Evolutionary conservation across 2,797 vertebrate genomes (phyloP).

Genomic region (Phataginus tricuspis): DNA sequence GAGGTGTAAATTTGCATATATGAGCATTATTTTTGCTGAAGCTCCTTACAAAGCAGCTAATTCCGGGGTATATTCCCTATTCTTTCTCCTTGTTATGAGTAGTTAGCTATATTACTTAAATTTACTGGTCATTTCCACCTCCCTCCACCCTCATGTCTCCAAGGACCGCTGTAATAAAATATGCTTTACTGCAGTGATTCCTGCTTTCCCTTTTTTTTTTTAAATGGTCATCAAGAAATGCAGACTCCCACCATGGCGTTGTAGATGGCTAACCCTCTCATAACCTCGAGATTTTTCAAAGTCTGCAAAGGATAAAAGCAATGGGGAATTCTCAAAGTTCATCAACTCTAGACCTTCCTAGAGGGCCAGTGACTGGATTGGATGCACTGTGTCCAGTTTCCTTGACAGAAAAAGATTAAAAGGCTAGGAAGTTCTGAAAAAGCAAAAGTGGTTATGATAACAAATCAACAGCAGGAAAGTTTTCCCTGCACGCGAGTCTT

Average conservation of each 20-base stretch:
- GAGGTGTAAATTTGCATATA: constrained; percentile 69
- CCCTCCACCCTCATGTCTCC: background rate
- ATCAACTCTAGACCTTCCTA: background rate
- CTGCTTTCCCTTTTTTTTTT: no score
- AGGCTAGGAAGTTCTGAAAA: constrained; percentile 66
- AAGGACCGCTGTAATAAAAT: background rate
- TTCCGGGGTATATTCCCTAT: background rate
- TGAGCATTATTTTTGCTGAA: constrained; percentile 45
- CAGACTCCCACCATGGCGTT: background rate
- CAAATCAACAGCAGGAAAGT: constrained; percentile 68
- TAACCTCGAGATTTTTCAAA: constrained; percentile 63
- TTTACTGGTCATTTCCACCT: background rate
- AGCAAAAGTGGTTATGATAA: constrained; percentile 43
- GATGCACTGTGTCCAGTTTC: constrained; percentile 16
- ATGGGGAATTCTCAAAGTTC: constrained; percentile 19
- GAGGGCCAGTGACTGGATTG: background rate
- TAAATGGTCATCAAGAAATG: background rate
- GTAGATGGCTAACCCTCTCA: background rate
- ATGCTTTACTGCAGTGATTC: background rate
- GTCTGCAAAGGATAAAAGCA: constrained; percentile 54
- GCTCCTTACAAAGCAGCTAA: constrained; percentile 47
- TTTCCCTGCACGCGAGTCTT: background rate
- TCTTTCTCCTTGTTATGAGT: background rate
- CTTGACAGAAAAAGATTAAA: constrained; percentile 75
- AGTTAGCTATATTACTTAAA: constrained; percentile 27